phyloP scores from a whole-genome alignment of 2,797 vertebrate species.

The Caiman crocodilus region DNA sequence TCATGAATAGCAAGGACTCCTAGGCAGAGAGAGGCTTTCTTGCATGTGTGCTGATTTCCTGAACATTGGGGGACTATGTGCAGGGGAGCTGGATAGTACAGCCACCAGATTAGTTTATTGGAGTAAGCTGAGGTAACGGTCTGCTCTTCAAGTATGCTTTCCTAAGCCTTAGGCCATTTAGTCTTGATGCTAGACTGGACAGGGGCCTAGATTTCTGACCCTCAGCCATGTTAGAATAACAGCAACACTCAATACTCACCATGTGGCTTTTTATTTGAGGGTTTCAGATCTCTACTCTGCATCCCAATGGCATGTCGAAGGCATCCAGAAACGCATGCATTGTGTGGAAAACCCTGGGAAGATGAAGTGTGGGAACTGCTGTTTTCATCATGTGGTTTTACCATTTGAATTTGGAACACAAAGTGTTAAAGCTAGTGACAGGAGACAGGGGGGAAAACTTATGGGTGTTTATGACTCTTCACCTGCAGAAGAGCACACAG shows the following conservation, averaged over 20 bases:
- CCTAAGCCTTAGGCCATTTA: background rate
- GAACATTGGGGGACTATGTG: too few relatives aligned
- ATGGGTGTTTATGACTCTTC: too few relatives aligned
- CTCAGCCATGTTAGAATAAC: background rate
- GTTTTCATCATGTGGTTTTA: background rate
- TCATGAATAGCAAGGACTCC: background rate
- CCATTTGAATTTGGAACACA: background rate
- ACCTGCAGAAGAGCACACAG: background rate
- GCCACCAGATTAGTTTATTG: background rate
- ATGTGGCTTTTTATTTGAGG: background rate
- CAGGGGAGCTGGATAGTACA: too few relatives aligned
- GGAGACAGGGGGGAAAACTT: too few relatives aligned
- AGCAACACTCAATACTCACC: background rate
- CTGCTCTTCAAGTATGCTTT: slow-evolving; percentile 23
- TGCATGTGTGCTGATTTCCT: background rate
- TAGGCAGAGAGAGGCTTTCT: background rate
- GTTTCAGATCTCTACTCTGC: background rate
- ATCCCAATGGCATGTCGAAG: fast-evolving
- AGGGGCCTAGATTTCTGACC: background rate
- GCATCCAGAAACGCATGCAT: background rate
- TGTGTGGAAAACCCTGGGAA: background rate
- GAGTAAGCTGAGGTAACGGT: background rate
- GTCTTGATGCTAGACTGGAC: background rate
- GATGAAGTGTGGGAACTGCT: too few relatives aligned
- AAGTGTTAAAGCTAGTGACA: background rate